phyloP scores from a whole-genome alignment of 2,888 invertebrate species.

The Sepiola atlantica region DNA sequence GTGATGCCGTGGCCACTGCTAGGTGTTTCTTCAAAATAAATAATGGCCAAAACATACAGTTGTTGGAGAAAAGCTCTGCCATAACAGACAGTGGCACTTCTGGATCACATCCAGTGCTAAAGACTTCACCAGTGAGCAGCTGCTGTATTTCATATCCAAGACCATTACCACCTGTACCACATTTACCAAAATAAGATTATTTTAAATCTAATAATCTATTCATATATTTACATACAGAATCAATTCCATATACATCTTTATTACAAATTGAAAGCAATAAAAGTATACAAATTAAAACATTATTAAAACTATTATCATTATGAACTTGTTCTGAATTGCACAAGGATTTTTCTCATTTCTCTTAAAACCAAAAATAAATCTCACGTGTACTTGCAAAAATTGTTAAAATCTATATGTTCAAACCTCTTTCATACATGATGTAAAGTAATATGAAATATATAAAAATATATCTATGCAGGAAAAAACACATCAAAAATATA shows the following conservation, averaged over 20 bases:
- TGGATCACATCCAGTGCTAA: constrained; percentile 3
- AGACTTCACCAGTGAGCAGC: constrained; percentile 32
- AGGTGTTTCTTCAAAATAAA: constrained; percentile 32
- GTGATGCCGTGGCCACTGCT: background rate
- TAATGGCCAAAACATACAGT: background rate
- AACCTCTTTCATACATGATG: background rate
- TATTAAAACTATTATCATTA: background rate
- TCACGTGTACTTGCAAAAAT: background rate
- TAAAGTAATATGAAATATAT: background rate
- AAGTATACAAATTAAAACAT: background rate
- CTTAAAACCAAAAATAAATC: background rate
- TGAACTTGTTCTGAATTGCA: background rate
- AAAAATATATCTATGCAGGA: background rate
- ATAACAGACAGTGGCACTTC: background rate
- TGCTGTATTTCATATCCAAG: constrained; percentile 32
- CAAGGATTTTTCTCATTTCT: background rate
- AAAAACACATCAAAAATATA: background rate
- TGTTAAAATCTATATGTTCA: background rate
- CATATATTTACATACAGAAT: background rate
- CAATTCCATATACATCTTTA: background rate
- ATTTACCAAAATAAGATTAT: background rate
- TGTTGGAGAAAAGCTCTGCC: background rate
- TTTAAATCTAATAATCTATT: background rate
- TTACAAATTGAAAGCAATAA: background rate
- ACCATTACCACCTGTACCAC: background rate